These are phyloP conservation scores for Eptesicus fuscus DNA, from an alignment of 2,113 vertebrate species.

Conservation along the genomic window DNA sequence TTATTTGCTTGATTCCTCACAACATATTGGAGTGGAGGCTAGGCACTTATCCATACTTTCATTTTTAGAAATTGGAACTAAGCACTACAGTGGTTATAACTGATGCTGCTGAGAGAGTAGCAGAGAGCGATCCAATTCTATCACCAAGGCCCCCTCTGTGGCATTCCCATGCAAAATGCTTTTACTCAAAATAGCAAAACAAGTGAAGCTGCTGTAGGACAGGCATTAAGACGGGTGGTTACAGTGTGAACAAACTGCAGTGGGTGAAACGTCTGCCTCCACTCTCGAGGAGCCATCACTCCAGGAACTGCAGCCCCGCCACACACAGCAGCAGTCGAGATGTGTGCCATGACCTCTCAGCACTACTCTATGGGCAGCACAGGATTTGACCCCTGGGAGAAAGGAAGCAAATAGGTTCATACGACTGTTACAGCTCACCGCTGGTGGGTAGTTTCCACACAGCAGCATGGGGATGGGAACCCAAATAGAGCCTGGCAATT, in stretches of 20 bases:
- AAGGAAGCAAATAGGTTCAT: not conserved
- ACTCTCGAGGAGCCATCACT: not conserved
- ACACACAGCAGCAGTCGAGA: not conserved
- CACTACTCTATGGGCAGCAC: fast-evolving
- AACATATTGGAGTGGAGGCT: too few species aligned
- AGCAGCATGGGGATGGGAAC: not conserved
- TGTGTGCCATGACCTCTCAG: not conserved
- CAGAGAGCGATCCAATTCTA: not conserved
- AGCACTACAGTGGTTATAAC: not conserved
- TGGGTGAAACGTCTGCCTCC: not conserved
- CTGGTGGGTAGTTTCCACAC: not conserved
- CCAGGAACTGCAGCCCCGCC: not conserved
- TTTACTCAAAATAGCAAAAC: not conserved
- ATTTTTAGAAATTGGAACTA: not conserved
- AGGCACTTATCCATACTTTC: not conserved
- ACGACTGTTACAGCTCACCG: not conserved
- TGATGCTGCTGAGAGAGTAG: not conserved
- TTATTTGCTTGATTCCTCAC: not conserved
- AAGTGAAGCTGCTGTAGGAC: not conserved
- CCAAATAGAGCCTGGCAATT: not conserved
- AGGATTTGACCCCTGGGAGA: not conserved
- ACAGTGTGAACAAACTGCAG: not conserved
- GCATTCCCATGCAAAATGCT: not conserved
- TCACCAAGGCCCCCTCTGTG: not conserved
- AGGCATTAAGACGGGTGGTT: not conserved